These are phyloP conservation scores for Archips crataeganus DNA, from an alignment of 2,888 invertebrate species.

Conservation along the genomic window DNA sequence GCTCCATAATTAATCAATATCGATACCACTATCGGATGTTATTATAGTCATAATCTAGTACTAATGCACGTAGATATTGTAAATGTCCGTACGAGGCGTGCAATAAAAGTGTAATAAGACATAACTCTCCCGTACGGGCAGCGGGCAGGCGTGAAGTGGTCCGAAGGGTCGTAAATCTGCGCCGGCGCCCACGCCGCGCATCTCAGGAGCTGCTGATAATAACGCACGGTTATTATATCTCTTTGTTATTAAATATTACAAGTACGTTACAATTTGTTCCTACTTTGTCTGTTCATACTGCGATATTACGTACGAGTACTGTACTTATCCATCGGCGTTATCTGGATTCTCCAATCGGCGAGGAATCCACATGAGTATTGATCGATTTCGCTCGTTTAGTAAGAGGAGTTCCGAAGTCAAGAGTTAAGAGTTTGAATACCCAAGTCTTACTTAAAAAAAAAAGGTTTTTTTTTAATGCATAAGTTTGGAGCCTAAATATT, in stretches of 20 bases:
- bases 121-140: constrained; percentile 52
- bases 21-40: constrained; percentile 14
- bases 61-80: constrained; percentile 29
- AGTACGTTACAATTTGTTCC: neutral
- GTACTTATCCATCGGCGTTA: too few species aligned
- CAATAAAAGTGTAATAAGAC: constrained; percentile 60
- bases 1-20: constrained; percentile 34
- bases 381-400: too few species aligned
- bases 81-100: constrained; percentile 45
- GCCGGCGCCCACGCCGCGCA: constrained; percentile 75
- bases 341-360: too few species aligned
- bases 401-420: too few species aligned
- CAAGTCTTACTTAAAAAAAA: too few species aligned
- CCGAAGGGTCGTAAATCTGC: constrained; percentile 63
- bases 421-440: too few species aligned
- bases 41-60: constrained; percentile 44
- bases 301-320: too few species aligned
- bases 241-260: constrained; percentile 40
- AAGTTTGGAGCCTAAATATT: neutral
- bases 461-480: neutral
- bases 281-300: neutral
- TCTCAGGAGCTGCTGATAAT: constrained; percentile 76
- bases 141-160: constrained; percentile 57
- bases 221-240: constrained; percentile 64
- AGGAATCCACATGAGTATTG: too few species aligned